Evolutionary conservation across 2,888 invertebrate species (phyloP).

Genomic region (Nasonovia ribisnigri): DNA sequence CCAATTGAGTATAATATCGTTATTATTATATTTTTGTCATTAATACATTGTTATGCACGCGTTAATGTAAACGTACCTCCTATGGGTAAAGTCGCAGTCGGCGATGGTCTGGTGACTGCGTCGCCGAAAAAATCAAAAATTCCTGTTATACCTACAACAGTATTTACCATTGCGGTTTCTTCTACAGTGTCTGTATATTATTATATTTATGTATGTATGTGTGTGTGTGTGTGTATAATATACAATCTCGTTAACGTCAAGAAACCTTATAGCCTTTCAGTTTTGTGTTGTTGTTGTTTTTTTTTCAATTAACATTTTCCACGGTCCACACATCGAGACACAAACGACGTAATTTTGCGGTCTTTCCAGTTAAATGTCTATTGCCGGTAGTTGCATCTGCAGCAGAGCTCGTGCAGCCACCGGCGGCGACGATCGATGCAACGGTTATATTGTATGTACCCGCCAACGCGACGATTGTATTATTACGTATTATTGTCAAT

Average conservation of each 20-base stretch:
- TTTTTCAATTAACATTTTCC: constrained; percentile 31
- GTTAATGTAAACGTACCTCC: not conserved
- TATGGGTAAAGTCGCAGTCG: not conserved
- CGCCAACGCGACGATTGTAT: not conserved
- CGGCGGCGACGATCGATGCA: not conserved
- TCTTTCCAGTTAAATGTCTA: not conserved
- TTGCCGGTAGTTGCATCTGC: not conserved
- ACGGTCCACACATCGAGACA: constrained; percentile 19
- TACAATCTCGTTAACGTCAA: not conserved
- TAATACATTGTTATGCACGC: not conserved
- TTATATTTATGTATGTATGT: not conserved
- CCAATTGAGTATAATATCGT: not conserved
- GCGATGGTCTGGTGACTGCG: not conserved
- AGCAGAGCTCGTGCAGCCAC: not conserved
- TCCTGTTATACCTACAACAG: not conserved
- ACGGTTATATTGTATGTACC: not conserved
- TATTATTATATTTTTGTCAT: not conserved
- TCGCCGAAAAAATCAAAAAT: not conserved
- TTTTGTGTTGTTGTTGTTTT: not conserved
- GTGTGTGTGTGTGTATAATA: not conserved
- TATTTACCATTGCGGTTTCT: not conserved
- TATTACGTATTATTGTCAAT: not conserved
- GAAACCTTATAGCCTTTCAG: not conserved
- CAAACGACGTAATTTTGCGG: not conserved
- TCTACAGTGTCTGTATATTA: not conserved